These are phyloP conservation scores for Danio jaintianensis DNA, from an alignment of 2,797 vertebrate species.

Conservation along the genomic window DNA sequence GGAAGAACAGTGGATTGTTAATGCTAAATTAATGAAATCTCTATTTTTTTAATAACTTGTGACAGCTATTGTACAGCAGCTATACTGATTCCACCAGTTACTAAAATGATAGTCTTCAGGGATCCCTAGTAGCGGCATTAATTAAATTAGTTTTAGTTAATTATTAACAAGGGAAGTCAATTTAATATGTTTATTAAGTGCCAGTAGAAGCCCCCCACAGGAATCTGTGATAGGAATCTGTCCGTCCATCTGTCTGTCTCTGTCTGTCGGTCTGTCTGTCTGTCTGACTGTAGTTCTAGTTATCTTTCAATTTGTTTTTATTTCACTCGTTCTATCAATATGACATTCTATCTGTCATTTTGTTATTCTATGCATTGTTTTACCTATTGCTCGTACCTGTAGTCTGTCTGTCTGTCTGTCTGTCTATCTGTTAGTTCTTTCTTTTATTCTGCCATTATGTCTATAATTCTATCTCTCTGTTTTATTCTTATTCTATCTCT, in stretches of 20 bases:
- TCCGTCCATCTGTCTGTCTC: neutral
- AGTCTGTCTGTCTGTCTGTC: too few species aligned
- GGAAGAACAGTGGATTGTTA: constrained; percentile 3
- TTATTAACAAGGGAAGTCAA: constrained; percentile 13
- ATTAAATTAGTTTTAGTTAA: constrained; percentile 20
- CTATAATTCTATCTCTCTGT: neutral
- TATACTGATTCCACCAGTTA: constrained; percentile 15
- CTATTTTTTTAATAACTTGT: neutral
- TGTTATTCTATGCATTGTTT: too few species aligned
- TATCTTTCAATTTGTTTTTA: too few species aligned
- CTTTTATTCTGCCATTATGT: neutral
- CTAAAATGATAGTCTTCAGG: constrained; percentile 1
- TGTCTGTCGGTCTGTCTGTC: neutral
- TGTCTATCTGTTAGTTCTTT: neutral
- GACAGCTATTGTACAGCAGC: neutral
- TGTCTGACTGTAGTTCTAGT: too few species aligned
- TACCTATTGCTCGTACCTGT: neutral
- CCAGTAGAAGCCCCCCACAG: neutral
- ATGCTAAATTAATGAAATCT: constrained; percentile 20
- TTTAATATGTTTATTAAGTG: neutral
- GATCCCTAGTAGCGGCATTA: constrained; percentile 5
- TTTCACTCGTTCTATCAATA: neutral
- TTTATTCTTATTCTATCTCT: neutral
- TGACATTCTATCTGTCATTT: neutral
- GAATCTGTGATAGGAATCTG: neutral